phyloP scores from a whole-genome alignment of 2,797 vertebrate species.

The Morus bassanus region DNA sequence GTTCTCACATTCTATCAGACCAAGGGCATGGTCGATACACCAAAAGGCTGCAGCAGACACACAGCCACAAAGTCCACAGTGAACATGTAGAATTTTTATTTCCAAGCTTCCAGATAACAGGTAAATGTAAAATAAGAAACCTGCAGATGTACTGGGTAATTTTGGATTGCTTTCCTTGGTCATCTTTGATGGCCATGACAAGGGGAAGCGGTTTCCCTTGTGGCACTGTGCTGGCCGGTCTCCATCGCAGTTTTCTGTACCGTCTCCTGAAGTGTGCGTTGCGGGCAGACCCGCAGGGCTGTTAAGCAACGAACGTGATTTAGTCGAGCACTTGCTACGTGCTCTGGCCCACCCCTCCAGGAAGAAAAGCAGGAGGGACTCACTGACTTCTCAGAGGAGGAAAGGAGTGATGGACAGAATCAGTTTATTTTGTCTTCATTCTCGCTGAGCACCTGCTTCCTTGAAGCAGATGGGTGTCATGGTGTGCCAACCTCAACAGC shows the following conservation, averaged over 20 bases:
- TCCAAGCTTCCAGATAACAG: neutral
- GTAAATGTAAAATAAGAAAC: neutral
- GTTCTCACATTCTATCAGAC: neutral
- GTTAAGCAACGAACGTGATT: neutral
- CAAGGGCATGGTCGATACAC: neutral
- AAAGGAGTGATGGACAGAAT: neutral
- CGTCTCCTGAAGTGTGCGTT: rapidly evolving
- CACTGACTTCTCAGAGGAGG: neutral
- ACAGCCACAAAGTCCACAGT: neutral
- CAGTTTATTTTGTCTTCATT: neutral
- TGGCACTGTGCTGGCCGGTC: neutral
- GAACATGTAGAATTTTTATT: neutral
- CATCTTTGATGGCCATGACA: neutral
- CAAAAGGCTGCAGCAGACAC: neutral
- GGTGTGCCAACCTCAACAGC: neutral
- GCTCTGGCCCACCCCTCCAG: neutral
- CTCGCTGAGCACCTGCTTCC: neutral
- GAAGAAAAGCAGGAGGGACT: neutral
- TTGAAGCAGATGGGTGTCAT: rapidly evolving
- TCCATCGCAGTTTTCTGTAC: rapidly evolving
- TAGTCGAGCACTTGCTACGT: rapidly evolving
- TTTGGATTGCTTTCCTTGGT: neutral
- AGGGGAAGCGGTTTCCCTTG: neutral
- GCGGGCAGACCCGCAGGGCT: neutral
- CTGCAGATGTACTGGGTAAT: no score